Conservation (phyloP, 2,888 invertebrate genomes). For the Brenthis daphne region DNA sequence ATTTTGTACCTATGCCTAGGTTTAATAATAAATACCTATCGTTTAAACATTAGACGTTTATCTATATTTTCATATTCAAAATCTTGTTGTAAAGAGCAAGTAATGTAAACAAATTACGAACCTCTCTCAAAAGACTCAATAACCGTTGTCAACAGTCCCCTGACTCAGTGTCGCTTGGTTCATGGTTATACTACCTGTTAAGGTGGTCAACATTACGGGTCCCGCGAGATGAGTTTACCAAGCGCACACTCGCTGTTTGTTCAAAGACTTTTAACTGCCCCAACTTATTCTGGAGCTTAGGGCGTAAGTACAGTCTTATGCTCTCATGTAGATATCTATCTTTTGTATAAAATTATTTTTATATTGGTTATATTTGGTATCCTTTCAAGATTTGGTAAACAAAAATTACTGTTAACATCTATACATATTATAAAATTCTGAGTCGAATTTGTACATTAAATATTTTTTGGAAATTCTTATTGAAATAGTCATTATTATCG, state of each 20-base stretch:
- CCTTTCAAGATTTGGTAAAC: neutral
- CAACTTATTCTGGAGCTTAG: neutral
- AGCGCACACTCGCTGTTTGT: neutral
- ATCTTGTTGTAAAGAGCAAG: conserved; percentile 1
- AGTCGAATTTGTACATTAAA: no score
- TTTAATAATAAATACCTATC: no score
- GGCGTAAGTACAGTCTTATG: neutral
- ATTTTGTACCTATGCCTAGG: no score
- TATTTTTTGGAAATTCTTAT: no score
- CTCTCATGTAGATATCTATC: no score
- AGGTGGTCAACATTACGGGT: conserved; percentile 9
- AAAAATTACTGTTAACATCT: neutral
- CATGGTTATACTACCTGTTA: conserved; percentile 24
- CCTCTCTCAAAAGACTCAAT: conserved; percentile 5
- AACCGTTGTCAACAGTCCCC: conserved; percentile 1
- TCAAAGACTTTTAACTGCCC: conserved; percentile 2
- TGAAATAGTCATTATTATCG: no score
- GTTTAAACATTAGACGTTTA: no score
- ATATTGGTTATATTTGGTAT: no score
- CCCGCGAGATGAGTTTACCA: conserved; percentile 7
- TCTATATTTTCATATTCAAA: neutral
- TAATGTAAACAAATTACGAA: conserved; percentile 3
- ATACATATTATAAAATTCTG: no score
- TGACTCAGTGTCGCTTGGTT: neutral
- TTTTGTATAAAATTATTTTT: no score